Percentiles rank a stretch among this genome's conserved stretches.
phyloP scores from a whole-genome alignment of 2,888 invertebrate genomes.

The Heliconius ethilla region DNA sequence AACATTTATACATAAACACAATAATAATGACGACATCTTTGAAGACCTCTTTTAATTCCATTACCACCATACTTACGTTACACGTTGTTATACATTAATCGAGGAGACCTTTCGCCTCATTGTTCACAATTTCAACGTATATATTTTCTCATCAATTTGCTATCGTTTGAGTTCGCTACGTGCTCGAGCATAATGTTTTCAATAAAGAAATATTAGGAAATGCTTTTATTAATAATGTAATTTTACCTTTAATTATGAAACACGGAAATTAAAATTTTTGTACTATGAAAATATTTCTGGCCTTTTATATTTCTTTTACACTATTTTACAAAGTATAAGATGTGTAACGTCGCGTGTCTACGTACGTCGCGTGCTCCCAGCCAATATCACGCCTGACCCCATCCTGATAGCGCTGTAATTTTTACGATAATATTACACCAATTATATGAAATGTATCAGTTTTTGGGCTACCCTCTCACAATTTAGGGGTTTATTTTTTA shows the following conservation, averaged over 20 bases:
- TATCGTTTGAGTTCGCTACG: slow-evolving; percentile 22
- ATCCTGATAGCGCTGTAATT: slow-evolving; percentile 59
- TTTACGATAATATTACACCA: slow-evolving; percentile 67
- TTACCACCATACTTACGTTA: slow-evolving; percentile 12
- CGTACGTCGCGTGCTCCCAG: slow-evolving; percentile 51
- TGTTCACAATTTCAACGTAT: slow-evolving; percentile 17
- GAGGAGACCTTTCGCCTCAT: slow-evolving; percentile 12
- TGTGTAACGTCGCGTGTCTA: slow-evolving; percentile 41
- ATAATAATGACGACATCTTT: slow-evolving; percentile 9
- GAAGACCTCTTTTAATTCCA: slow-evolving; percentile 12
- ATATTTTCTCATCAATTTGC: slow-evolving; percentile 22
- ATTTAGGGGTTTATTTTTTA: slow-evolving; percentile 12
- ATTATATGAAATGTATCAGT: slow-evolving; percentile 53
- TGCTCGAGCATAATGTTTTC: slow-evolving; percentile 21
- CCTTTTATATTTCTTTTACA: slow-evolving; percentile 10
- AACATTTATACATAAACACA: not conserved
- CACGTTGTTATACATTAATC: slow-evolving; percentile 15
- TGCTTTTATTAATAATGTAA: slow-evolving; percentile 10
- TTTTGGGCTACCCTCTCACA: slow-evolving; percentile 27
- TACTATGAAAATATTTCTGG: not conserved
- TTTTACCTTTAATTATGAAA: slow-evolving; percentile 3
- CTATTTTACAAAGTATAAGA: slow-evolving; percentile 28
- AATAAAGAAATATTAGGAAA: slow-evolving; percentile 15
- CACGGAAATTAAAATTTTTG: not conserved
- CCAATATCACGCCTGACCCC: slow-evolving; percentile 65